Evolutionary conservation across 2,113 vertebrate species (phyloP).

Genomic region (Equus przewalskii): DNA sequence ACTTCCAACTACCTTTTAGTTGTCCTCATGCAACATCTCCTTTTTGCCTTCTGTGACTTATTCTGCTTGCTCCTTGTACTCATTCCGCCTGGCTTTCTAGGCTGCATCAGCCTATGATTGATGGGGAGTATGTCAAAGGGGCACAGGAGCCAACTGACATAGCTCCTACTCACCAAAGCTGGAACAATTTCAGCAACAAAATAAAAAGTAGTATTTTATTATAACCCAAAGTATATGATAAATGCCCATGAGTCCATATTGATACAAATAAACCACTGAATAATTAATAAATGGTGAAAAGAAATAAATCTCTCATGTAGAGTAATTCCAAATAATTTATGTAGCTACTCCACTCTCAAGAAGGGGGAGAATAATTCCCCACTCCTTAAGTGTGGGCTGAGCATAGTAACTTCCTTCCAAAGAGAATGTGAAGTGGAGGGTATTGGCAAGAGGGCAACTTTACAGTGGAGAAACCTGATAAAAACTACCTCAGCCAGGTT

Average conservation of each 20-base stretch:
- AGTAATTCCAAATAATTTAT: conserved; percentile 15
- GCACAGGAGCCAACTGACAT: not conserved
- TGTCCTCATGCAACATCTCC: not conserved
- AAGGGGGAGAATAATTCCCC: not conserved
- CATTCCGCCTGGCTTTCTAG: not conserved
- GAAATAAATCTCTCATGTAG: conserved; percentile 3
- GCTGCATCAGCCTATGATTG: not conserved
- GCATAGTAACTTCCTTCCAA: not conserved
- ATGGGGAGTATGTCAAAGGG: not conserved
- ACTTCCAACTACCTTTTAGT: not conserved
- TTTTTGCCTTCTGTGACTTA: not conserved
- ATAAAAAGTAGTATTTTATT: conserved; percentile 24
- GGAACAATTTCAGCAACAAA: conserved; percentile 10
- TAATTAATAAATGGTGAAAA: conserved; percentile 34
- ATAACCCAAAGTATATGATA: conserved; percentile 30
- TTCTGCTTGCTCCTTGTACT: not conserved
- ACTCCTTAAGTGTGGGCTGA: not conserved
- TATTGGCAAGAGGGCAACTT: not conserved
- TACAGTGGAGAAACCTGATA: not conserved
- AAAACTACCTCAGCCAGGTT: not conserved
- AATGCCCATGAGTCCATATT: not conserved
- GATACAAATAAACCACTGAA: not conserved
- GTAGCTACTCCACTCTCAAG: not conserved
- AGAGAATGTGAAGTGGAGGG: not conserved
- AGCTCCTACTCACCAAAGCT: not conserved